Percentiles rank a stretch among this genome's conserved stretches.
Evolutionary conservation across 1,140 invertebrate genomes (phyloP).

Genomic region (Lepidurus apus): DNA sequence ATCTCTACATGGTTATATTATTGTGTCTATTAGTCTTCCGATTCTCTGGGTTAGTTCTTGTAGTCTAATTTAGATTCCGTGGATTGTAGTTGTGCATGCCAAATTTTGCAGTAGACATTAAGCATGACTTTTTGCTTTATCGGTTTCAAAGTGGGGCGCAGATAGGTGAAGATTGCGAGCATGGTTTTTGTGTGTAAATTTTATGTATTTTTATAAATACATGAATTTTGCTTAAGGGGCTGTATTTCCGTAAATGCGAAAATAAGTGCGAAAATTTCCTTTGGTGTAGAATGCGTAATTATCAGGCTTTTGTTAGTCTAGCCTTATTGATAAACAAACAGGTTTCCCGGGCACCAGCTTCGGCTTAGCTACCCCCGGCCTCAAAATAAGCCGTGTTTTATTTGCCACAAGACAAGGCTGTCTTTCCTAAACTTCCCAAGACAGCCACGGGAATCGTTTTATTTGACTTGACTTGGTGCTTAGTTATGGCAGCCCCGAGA

Average conservation of each 20-base stretch:
- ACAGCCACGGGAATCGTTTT: too few relatives aligned
- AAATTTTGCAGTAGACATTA: not conserved
- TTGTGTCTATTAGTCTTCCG: not conserved
- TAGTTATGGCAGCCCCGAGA: too few relatives aligned
- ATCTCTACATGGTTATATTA: not conserved
- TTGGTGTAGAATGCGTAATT: not conserved
- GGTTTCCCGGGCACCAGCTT: not conserved
- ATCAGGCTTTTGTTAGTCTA: not conserved
- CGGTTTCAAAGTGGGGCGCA: not conserved
- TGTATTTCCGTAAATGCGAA: not conserved
- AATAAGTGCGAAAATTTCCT: not conserved
- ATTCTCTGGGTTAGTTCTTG: not conserved
- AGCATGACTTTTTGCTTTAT: not conserved
- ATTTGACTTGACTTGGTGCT: too few relatives aligned
- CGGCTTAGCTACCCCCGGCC: not conserved
- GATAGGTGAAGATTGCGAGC: not conserved
- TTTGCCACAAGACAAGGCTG: too few relatives aligned
- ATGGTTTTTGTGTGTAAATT: not conserved
- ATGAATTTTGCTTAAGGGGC: not conserved
- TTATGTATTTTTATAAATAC: not conserved
- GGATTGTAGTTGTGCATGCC: not conserved
- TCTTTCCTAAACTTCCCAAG: too few relatives aligned
- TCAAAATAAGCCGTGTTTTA: too few relatives aligned
- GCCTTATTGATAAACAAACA: too few relatives aligned
- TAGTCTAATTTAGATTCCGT: not conserved